A percentile compares a stretch with the other conserved stretches of the same genome.
phyloP scores from a whole-genome alignment of 2,113 vertebrate genomes.

The Percina caprodes region DNA sequence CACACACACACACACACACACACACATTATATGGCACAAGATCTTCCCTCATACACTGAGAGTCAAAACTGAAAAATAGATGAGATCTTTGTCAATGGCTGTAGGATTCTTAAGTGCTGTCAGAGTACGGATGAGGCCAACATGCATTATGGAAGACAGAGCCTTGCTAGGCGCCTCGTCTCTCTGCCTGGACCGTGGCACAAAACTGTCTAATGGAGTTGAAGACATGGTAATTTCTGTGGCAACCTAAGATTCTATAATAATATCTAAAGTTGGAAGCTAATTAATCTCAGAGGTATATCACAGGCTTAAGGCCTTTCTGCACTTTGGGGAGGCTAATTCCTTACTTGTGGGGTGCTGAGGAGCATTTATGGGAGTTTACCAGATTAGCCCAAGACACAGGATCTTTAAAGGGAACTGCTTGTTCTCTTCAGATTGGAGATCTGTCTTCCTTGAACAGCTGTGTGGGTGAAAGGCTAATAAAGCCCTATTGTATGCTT shows the following conservation, averaged over 20 bases:
- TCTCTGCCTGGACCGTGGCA: constrained; percentile 61
- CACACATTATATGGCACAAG: constrained; percentile 33
- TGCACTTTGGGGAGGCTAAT: constrained; percentile 76
- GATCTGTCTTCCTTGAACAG: constrained; percentile 71
- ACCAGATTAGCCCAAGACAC: constrained; percentile 80
- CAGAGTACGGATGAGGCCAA: constrained; percentile 78
- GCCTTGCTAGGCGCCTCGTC: constrained; percentile 70
- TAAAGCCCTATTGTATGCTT: constrained; percentile 72
- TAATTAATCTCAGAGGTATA: constrained; percentile 85
- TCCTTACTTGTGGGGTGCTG: constrained; percentile 78
- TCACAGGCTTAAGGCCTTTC: constrained; percentile 72
- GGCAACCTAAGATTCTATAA: constrained; percentile 72
- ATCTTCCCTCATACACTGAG: constrained; percentile 67
- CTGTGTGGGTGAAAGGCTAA: constrained; percentile 66
- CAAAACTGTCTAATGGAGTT: constrained; percentile 77
- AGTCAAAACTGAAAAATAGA: constrained; percentile 85
- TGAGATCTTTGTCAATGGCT: constrained; percentile 86
- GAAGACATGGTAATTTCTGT: constrained; percentile 76
- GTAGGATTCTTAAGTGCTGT: constrained; percentile 83
- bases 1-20: neutral
- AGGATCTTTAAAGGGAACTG: constrained; percentile 76
- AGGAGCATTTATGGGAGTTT: constrained; percentile 81
- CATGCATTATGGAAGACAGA: constrained; percentile 82
- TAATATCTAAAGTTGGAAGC: constrained; percentile 81
- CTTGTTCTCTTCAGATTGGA: constrained; percentile 81